Conservation (phyloP, 2,888 invertebrate species). For the Orchesella flavescens region DNA sequence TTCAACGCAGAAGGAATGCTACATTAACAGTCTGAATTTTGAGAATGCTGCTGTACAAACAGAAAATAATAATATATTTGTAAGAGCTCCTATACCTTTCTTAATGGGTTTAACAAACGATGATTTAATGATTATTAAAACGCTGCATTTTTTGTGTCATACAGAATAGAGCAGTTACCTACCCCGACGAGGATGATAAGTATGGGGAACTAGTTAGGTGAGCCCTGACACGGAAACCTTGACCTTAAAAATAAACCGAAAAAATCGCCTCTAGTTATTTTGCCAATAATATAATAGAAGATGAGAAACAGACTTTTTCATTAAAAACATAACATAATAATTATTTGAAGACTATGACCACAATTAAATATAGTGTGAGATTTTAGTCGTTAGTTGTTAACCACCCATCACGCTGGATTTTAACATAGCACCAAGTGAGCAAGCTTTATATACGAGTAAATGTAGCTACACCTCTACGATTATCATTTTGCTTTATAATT, state of each 20-base stretch:
- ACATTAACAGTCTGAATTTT: conserved; percentile 29
- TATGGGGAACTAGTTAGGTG: conserved; percentile 68
- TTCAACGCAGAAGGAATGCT: conserved; percentile 17
- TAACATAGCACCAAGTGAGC: conserved; percentile 16
- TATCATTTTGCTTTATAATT: neutral
- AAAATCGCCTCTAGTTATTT: conserved; percentile 19
- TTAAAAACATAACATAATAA: neutral
- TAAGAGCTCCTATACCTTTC: conserved; percentile 31
- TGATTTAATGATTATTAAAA: neutral
- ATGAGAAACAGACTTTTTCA: neutral
- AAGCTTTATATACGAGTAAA: conserved; percentile 3
- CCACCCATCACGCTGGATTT: conserved; percentile 7
- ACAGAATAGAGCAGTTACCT: conserved; percentile 60
- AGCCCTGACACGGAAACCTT: conserved; percentile 19
- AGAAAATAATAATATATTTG: conserved; percentile 63
- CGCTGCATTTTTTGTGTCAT: conserved; percentile 5
- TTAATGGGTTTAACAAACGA: neutral
- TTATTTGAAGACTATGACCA: too few relatives aligned
- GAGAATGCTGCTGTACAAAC: conserved; percentile 69
- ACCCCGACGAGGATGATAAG: conserved; percentile 67
- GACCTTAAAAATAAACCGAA: conserved; percentile 9
- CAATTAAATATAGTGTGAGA: too few relatives aligned
- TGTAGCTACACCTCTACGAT: neutral
- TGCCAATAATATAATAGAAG: neutral
- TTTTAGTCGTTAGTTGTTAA: conserved; percentile 7